Evolutionary conservation across 2,113 vertebrate genomes (phyloP).

Genomic region (Anoplopoma fimbria): DNA sequence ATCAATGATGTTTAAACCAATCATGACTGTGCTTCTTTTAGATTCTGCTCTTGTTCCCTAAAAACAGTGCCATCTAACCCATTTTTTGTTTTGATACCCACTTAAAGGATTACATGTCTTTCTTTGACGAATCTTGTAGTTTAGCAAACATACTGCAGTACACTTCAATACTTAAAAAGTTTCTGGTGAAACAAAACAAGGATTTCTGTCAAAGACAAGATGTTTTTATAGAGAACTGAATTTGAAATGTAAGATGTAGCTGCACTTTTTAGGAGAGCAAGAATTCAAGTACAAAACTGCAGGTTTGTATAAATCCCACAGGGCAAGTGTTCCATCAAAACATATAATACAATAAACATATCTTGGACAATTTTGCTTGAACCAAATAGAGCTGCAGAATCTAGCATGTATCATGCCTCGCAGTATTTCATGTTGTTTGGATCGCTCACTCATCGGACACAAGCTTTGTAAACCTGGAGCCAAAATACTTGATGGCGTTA

Average conservation of each 20-base stretch:
- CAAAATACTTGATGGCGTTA: slow-evolving; percentile 43
- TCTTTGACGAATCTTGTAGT: slow-evolving; percentile 3
- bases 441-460: slow-evolving; percentile 32
- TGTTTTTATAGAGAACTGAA: slow-evolving; percentile 57
- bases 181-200: slow-evolving; percentile 23
- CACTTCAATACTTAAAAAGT: slow-evolving; percentile 3
- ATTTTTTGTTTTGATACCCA: slow-evolving; percentile 30
- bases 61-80: slow-evolving; percentile 9
- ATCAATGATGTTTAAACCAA: slow-evolving; percentile 36
- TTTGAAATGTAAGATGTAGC: slow-evolving; percentile 52
- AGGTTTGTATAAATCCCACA: slow-evolving; percentile 47
- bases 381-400: slow-evolving; percentile 64
- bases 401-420: slow-evolving; percentile 68
- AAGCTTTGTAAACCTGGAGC: slow-evolving; percentile 49
- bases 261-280: slow-evolving; percentile 47
- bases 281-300: slow-evolving; percentile 22
- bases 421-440: slow-evolving; percentile 50
- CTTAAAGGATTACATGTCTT: slow-evolving; percentile 2
- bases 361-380: slow-evolving; percentile 61
- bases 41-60: slow-evolving; percentile 37
- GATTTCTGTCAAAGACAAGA: slow-evolving; percentile 47
- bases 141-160: slow-evolving; percentile 8
- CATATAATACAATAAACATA: slow-evolving; percentile 19
- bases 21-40: slow-evolving; percentile 31
- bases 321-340: slow-evolving; percentile 28